These are phyloP conservation scores for Eristalinus sepulchralis DNA, from an alignment of 2,888 invertebrate species.

Conservation along the genomic window DNA sequence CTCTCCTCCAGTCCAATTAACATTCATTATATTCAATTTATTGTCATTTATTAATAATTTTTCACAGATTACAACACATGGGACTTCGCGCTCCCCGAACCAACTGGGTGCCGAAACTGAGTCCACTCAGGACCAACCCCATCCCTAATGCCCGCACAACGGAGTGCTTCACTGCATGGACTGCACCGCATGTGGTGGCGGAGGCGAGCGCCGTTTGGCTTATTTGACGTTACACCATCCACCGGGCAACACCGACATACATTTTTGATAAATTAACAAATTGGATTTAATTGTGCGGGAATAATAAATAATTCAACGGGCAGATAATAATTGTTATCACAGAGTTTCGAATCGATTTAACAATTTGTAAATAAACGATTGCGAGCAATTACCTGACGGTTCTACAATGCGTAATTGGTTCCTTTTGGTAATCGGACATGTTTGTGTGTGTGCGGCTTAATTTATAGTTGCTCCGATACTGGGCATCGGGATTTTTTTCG, in stretches of 20 bases:
- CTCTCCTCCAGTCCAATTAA: slow-evolving; percentile 49
- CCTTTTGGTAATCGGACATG: slow-evolving; percentile 59
- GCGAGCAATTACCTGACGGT: slow-evolving; percentile 70
- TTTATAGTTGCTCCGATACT: slow-evolving; percentile 43
- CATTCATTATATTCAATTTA: slow-evolving; percentile 68
- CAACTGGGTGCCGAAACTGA: slow-evolving; percentile 8
- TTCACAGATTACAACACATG: slow-evolving; percentile 58
- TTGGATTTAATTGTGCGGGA: slow-evolving; percentile 71
- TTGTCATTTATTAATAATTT: slow-evolving; percentile 68
- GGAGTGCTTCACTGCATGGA: not conserved
- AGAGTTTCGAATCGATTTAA: slow-evolving; percentile 71
- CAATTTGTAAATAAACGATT: slow-evolving; percentile 70
- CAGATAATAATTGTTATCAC: slow-evolving; percentile 71
- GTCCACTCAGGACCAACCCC: not conserved
- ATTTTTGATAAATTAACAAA: slow-evolving; percentile 72
- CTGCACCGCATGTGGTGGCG: not conserved
- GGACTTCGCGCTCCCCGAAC: slow-evolving; percentile 3
- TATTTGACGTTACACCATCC: not conserved
- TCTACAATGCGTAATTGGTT: slow-evolving; percentile 67
- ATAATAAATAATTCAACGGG: slow-evolving; percentile 69
- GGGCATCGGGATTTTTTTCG: not conserved
- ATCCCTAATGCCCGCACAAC: slow-evolving; percentile 22
- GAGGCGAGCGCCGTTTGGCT: not conserved
- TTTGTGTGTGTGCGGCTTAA: slow-evolving; percentile 59
- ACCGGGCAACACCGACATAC: slow-evolving; percentile 25